Conservation (phyloP, 2,888 invertebrate genomes). For the Chaetoderma sp. region DNA sequence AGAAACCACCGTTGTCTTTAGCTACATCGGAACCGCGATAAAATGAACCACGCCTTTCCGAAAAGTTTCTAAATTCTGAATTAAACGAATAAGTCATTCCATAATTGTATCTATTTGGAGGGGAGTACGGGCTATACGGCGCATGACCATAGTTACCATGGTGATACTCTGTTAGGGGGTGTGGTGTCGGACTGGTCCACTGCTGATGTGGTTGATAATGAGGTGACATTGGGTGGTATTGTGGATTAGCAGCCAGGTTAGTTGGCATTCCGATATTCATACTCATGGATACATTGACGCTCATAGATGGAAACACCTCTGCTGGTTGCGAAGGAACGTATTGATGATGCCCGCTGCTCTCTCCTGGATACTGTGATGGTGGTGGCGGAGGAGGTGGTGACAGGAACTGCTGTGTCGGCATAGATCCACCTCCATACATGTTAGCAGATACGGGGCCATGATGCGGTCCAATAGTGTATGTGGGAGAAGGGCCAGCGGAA, state of each 20-base stretch:
- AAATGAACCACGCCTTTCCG: conserved; percentile 45
- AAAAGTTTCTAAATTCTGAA: conserved; percentile 45
- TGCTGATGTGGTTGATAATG: conserved; percentile 28
- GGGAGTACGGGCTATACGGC: no score
- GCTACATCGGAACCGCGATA: conserved; percentile 51
- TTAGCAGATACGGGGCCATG: not conserved
- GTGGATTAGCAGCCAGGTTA: conserved; percentile 40
- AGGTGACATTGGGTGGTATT: conserved; percentile 32
- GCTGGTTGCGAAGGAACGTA: conserved; percentile 46
- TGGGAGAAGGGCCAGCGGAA: not conserved
- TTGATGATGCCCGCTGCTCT: conserved; percentile 24
- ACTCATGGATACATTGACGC: conserved; percentile 96
- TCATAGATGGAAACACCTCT: conserved; percentile 86
- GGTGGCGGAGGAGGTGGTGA: conserved; percentile 23
- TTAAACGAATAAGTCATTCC: conserved; percentile 45
- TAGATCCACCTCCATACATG: not conserved
- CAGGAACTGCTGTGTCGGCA: not conserved
- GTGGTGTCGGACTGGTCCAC: conserved; percentile 12
- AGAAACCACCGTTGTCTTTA: conserved; percentile 45
- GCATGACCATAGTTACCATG: not conserved
- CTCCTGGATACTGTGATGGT: conserved; percentile 37
- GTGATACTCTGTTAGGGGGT: conserved; percentile 11
- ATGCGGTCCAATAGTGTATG: conserved; percentile 4
- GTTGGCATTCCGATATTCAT: conserved; percentile 89
- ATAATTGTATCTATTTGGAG: conserved; percentile 34